Evolutionary conservation across 2,888 invertebrate genomes (phyloP), one percentile per base, ranked within the genome.

Genomic region (Coelopa pilipes): DNA sequence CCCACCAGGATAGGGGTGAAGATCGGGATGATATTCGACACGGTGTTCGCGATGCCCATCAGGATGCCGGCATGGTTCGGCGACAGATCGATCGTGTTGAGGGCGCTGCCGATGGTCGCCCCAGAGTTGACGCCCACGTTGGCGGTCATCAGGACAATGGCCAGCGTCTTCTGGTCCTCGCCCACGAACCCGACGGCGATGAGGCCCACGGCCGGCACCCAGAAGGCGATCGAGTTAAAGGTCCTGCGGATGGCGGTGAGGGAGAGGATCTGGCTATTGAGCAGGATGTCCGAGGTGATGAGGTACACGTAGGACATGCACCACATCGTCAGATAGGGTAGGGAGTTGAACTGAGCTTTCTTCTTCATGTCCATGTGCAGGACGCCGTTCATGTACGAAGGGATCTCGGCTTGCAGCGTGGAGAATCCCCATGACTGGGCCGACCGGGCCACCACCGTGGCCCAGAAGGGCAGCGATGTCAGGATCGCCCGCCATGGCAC

Each of bases 401-500:
- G 93, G 80, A 92, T 91, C 83, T 93, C 90, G 0, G 92, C 92
- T 79, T 93, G 88, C 1, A 94, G 85, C 0, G 92, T 92, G 88
- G 91, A 92, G 81, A 91, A 92, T 0, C 93, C 93, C 93, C 93
- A 94, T 76, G 91, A 91, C 76, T 92, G 91, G 0, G 91, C 90
- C 73, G 90, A 89, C 80, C 92, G 92, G 0, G 90, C 90, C 0
- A 92, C 83, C 11, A 90, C 82, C 2, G 85, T 68, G 0, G 85
- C 82, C 90, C 91, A 92, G 83, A 93, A 90, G 0, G 93, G 93
- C 0, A 90, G 76, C 0, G 93, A 93, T 0, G 90, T 91, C 5
- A 91, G 34, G 15, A 94, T 92, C 13, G 89, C 88, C 59, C 81
- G 84, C 93, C 93, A 93, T 0, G 93, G 93, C 0, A 91, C 90